These are phyloP conservation scores for Poecile montanus DNA, from an alignment of 2,797 vertebrate species.

Conservation along the genomic window DNA sequence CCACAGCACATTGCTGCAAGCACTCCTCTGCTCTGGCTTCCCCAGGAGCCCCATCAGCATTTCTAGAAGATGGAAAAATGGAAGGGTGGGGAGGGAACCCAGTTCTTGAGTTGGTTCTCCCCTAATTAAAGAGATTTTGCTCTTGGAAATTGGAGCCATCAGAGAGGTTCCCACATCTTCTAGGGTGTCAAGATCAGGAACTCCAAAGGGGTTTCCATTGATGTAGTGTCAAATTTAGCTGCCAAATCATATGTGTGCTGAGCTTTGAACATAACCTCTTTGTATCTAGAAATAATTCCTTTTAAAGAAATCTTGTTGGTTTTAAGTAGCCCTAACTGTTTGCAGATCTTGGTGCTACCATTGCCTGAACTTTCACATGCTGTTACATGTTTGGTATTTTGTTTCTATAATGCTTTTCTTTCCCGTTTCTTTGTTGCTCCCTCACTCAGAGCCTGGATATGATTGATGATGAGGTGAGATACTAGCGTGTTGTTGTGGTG, in stretches of 20 bases:
- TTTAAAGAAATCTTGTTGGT: background rate
- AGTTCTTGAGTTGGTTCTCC: background rate
- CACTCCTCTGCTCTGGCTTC: rapidly evolving
- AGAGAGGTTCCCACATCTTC: background rate
- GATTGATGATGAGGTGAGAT: constrained; percentile 98
- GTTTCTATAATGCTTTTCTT: constrained; percentile 76
- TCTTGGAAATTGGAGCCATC: background rate
- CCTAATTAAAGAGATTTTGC: background rate
- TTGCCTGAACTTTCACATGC: constrained; percentile 51
- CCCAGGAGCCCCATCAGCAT: background rate
- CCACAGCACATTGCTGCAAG: background rate
- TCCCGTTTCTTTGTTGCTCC: constrained; percentile 76
- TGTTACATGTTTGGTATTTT: constrained; percentile 52
- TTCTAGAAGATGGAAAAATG: background rate
- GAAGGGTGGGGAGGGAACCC: background rate
- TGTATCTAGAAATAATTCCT: constrained; percentile 9
- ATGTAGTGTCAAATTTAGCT: background rate
- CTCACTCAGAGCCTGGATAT: constrained; percentile 95
- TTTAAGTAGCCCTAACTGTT: background rate
- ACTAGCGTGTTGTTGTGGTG: constrained; percentile 51
- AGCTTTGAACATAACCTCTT: constrained; percentile 36
- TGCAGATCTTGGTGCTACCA: constrained; percentile 27
- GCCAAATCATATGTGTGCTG: background rate
- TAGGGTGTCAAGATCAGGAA: background rate
- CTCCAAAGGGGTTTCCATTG: background rate